Percentiles rank a stretch among this genome's conserved stretches.
Conservation (phyloP, 2,888 invertebrate species). For the Melangyna quadrimaculata region DNA sequence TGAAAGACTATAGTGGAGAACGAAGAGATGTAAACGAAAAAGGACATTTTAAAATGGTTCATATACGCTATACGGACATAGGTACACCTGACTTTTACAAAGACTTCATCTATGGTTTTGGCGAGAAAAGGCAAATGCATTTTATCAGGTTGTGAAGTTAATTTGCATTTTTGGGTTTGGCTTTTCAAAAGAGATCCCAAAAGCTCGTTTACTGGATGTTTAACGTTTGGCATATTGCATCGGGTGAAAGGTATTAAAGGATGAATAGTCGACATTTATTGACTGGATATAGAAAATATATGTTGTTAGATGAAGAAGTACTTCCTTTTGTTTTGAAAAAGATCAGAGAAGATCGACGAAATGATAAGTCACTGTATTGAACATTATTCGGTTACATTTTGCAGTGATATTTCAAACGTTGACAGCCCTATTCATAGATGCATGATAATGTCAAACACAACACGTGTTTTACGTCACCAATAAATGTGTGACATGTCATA, state of each 20-base stretch:
- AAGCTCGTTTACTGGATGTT: neutral
- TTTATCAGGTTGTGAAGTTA: neutral
- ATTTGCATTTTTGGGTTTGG: constrained; percentile 15
- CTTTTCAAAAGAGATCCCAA: neutral
- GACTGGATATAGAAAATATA: neutral
- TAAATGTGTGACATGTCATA: too few species aligned
- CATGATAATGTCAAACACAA: too few species aligned
- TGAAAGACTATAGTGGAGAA: constrained; percentile 10
- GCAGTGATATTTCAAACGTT: too few species aligned
- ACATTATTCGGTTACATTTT: too few species aligned
- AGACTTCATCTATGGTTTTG: neutral
- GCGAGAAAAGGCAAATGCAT: neutral
- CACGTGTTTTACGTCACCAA: too few species aligned
- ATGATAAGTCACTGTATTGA: too few species aligned
- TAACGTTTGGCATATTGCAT: neutral
- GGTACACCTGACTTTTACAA: neutral
- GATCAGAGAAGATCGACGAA: too few species aligned
- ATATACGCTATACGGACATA: too few species aligned
- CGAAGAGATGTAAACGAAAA: neutral
- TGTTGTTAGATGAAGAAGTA: neutral
- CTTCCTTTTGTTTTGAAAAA: neutral
- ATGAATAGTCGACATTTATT: neutral
- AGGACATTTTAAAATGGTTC: neutral
- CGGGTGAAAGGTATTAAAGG: neutral
- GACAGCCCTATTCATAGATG: too few species aligned